Percentiles rank a stretch among this genome's conserved stretches.
Conservation (phyloP, 2,113 vertebrate species). For the Triplophysa tibetana region DNA sequence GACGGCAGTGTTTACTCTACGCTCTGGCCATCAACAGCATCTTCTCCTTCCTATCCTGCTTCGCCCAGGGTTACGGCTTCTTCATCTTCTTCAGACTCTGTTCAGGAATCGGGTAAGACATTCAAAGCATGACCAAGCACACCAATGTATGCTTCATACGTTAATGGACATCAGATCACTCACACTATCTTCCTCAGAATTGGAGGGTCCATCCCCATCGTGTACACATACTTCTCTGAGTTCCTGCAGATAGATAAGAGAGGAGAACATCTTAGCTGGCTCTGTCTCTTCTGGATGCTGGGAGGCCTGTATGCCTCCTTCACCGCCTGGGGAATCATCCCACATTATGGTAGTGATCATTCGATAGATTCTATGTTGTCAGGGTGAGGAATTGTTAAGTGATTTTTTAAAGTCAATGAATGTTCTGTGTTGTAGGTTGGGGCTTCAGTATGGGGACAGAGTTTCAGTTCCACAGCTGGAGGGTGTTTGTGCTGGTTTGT, state of each 20-base stretch:
- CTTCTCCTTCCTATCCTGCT: constrained; percentile 93
- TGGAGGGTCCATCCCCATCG: constrained; percentile 90
- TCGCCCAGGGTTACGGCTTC: constrained; percentile 91
- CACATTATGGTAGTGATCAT: constrained; percentile 84
- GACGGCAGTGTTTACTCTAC: constrained; percentile 88
- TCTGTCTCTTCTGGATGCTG: constrained; percentile 83
- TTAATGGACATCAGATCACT: background rate
- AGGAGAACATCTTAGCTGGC: constrained; percentile 94
- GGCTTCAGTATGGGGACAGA: constrained; percentile 90
- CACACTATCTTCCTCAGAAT: constrained; percentile 73
- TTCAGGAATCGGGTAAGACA: constrained; percentile 90
- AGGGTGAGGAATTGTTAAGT: background rate
- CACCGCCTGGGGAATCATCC: constrained; percentile 95
- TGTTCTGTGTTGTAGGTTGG: constrained; percentile 79
- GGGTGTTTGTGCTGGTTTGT: constrained; percentile 90
- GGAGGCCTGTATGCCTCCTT: constrained; percentile 92
- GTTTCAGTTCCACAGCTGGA: constrained; percentile 96
- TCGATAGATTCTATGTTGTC: background rate
- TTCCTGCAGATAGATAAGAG: constrained; percentile 94
- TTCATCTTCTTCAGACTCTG: constrained; percentile 97
- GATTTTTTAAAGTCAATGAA: background rate
- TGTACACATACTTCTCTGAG: constrained; percentile 96
- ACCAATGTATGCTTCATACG: background rate
- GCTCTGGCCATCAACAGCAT: constrained; percentile 89
- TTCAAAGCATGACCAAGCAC: background rate